Conservation (phyloP, 2,888 invertebrate genomes). For the Drosophila nr. perissopoda region DNA sequence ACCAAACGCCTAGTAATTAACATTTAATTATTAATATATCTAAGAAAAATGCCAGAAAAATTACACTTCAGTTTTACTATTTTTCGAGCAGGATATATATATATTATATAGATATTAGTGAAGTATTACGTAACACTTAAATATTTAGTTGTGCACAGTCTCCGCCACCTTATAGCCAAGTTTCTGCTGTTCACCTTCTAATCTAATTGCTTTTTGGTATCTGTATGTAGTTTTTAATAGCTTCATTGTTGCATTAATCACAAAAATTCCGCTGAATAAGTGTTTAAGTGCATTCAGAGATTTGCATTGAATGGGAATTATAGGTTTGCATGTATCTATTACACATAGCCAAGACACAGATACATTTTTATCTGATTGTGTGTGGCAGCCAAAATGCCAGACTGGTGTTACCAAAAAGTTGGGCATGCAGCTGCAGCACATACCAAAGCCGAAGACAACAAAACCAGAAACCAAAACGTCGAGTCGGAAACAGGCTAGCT, state of each 20-base stretch:
- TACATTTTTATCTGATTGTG: slow-evolving; percentile 31
- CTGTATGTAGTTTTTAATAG: background rate
- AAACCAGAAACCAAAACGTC: slow-evolving; percentile 43
- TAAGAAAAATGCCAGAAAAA: background rate
- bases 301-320: slow-evolving; percentile 3
- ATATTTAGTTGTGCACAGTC: background rate
- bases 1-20: background rate
- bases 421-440: slow-evolving; percentile 55
- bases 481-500: slow-evolving; percentile 40
- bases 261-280: background rate
- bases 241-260: background rate
- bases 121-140: background rate
- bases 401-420: slow-evolving; percentile 4
- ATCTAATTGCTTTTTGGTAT: background rate
- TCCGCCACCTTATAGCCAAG: background rate
- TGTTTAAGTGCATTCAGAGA: background rate
- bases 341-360: slow-evolving; percentile 15
- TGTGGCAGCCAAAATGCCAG: slow-evolving; percentile 23
- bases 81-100: background rate
- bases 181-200: background rate
- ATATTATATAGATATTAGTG: background rate
- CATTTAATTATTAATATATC: background rate
- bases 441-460: slow-evolving; percentile 9
- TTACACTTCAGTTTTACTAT: background rate
- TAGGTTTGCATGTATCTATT: slow-evolving; percentile 20